These are phyloP conservation scores for Rhorus exstirpatorius DNA, from an alignment of 2,888 invertebrate genomes.

Conservation along the genomic window DNA sequence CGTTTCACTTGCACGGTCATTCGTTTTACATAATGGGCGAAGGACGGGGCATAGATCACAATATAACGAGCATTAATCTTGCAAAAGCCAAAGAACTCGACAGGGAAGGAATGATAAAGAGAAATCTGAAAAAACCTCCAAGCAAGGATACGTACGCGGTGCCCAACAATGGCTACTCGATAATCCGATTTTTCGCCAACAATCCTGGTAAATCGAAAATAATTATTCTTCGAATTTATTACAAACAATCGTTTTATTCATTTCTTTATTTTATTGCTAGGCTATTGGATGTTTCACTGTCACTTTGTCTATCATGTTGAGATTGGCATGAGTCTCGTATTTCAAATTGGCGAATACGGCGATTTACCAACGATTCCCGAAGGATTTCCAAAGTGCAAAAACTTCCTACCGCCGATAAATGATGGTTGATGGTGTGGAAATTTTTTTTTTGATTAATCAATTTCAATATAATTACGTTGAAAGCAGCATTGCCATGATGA, in stretches of 20 bases:
- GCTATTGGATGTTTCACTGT: constrained; percentile 74
- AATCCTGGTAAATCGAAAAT: constrained; percentile 90
- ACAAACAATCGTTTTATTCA: background rate
- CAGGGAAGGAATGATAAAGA: constrained; percentile 90
- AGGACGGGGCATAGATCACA: constrained; percentile 85
- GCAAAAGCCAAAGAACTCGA: constrained; percentile 91
- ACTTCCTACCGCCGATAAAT: constrained; percentile 46
- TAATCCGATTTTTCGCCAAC: constrained; percentile 93
- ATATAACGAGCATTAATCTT: constrained; percentile 89
- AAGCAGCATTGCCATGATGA: too few species aligned
- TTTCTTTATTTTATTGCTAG: constrained; percentile 66
- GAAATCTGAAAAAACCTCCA: constrained; percentile 91
- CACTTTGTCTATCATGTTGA: constrained; percentile 75
- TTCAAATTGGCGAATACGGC: constrained; percentile 73
- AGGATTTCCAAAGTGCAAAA: constrained; percentile 75
- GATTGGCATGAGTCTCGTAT: constrained; percentile 78
- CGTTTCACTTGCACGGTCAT: constrained; percentile 95
- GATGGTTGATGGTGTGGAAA: background rate
- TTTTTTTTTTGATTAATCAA: too few species aligned
- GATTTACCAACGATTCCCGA: constrained; percentile 77
- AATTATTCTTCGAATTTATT: background rate
- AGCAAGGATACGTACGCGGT: constrained; percentile 95
- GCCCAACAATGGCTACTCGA: constrained; percentile 96
- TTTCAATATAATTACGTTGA: too few species aligned
- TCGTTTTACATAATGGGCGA: constrained; percentile 93